Conservation (phyloP, 2,113 vertebrate species). For the Rhodinocichla rosea region DNA sequence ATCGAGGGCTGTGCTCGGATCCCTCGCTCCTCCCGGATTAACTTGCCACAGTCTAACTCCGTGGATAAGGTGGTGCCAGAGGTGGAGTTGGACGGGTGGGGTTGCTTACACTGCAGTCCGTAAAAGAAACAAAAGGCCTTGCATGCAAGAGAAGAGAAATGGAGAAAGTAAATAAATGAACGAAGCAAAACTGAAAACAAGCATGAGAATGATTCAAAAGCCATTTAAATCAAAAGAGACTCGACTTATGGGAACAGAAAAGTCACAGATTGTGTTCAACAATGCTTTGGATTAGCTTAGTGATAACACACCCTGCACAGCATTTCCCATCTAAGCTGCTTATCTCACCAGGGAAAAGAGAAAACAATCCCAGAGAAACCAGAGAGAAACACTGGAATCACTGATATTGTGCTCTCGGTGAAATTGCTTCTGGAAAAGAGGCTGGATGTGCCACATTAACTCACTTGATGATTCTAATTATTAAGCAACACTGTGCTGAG, state of each 20-base stretch:
- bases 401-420: background rate
- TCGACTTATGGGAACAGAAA: constrained; percentile 34
- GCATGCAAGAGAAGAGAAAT: constrained; percentile 77
- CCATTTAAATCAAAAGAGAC: constrained; percentile 17
- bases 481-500: background rate
- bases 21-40: constrained; percentile 84
- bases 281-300: background rate
- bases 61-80: constrained; percentile 90
- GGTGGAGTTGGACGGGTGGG: constrained; percentile 85
- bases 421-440: background rate
- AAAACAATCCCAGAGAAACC: background rate
- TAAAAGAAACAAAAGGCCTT: constrained; percentile 98
- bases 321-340: background rate
- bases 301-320: background rate
- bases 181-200: constrained; percentile 4
- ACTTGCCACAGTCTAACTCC: constrained; percentile 93
- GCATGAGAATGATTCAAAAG: constrained; percentile 37
- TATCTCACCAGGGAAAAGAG: background rate
- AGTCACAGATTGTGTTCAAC: background rate
- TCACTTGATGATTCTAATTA: background rate
- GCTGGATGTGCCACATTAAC: background rate
- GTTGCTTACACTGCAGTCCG: constrained; percentile 86
- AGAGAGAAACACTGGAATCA: background rate
- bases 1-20: constrained; percentile 74
- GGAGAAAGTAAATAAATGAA: constrained; percentile 43